Conservation (phyloP, 2,888 invertebrate genomes). For the Trachelus stipa region DNA sequence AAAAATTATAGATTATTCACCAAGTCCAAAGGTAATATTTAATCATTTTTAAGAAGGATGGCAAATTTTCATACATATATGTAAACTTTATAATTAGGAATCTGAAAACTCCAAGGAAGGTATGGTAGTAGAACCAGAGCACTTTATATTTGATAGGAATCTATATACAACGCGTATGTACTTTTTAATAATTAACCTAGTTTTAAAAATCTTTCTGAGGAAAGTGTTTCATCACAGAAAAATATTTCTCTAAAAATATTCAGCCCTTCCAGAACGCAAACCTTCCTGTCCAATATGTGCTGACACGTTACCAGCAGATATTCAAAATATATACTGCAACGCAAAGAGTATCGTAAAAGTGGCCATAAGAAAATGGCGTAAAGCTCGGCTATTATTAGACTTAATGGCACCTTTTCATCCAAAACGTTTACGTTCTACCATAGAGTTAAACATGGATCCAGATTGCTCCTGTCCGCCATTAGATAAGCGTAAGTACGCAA, state of each 20-base stretch:
- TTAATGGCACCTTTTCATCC: constrained; percentile 27
- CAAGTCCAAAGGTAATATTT: background rate
- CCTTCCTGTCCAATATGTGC: constrained; percentile 52
- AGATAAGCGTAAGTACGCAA: constrained; percentile 49
- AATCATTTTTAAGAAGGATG: background rate
- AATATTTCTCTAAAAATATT: background rate
- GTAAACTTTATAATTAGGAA: background rate
- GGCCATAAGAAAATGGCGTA: constrained; percentile 51
- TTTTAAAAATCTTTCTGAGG: background rate
- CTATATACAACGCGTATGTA: background rate
- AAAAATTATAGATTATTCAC: background rate
- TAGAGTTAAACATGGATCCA: constrained; percentile 47
- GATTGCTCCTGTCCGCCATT: constrained; percentile 53
- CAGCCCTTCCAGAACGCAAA: background rate
- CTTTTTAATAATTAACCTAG: background rate
- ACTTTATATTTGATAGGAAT: background rate
- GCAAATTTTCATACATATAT: background rate
- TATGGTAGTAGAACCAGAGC: background rate
- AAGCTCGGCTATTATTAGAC: constrained; percentile 52
- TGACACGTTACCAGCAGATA: constrained; percentile 47
- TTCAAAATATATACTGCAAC: constrained; percentile 50
- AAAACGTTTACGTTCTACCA: constrained; percentile 42
- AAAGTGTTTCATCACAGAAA: background rate
- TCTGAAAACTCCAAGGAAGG: background rate
- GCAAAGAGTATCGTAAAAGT: constrained; percentile 53